Evolutionary conservation across 2,113 vertebrate genomes (phyloP), one percentile per base, ranked within the genome.

Genomic region (Notothenia coriiceps): DNA sequence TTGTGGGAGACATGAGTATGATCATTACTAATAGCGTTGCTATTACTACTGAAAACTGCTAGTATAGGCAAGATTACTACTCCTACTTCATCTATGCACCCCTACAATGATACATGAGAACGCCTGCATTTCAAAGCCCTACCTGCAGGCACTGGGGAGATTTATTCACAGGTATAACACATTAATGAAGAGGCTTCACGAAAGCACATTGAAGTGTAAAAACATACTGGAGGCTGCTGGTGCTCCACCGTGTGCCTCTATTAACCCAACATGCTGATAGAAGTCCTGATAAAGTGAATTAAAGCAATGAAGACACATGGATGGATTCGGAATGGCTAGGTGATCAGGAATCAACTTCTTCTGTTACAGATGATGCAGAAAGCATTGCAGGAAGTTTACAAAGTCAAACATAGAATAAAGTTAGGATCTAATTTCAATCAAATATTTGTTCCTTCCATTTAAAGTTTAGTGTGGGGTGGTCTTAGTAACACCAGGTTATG

Each of bases 161-260:
- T 62, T 57, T 43, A 40, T 56, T 71, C 4, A 35, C 6, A 46
- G 6, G 33, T 33, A 62, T 71, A 51, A 33, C 69, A 40, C 55
- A 51, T 69, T 40, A 62, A 55, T 49, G 6, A 40, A 79, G 29
- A 61, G n/a, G 47, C 18, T 64, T 6, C 56, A 61, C 80, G 69
- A 68, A 14, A 15, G 84, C 70, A 70, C 64, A 81, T 65, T 84
- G 78, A 69, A 64, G 89, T 81, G 82, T 74, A 56, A 84, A 76
- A 64, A 72, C 60, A 55, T 12, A 22, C 22, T 54, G 11, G 56
- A 49, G 13, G 29, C 33, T 20, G 25, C 5, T 0, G 29, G 49
- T 5, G 81, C 67, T 10, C 77, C 55, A 52, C 74, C 54, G 80
- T 40, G 50, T 72, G 33, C 11, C 66, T 44, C 29, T 9, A 43